Evolutionary conservation across 2,113 vertebrate genomes (phyloP), one percentile per base, ranked within the genome.

Genomic region (Setophaga petechia): DNA sequence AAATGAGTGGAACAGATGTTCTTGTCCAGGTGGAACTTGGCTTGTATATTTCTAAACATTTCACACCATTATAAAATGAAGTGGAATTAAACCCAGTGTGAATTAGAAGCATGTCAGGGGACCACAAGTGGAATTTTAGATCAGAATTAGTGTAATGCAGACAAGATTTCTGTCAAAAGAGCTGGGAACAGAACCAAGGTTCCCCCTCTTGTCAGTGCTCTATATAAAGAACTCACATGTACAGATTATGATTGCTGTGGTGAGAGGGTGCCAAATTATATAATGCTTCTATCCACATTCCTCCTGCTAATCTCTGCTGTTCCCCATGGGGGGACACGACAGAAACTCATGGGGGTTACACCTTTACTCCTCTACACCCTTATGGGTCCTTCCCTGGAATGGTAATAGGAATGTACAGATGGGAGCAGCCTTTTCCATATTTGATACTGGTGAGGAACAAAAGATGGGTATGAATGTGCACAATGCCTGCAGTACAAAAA

Each of bases 161-260:
- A 74, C 68, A 62, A 87, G 68, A 91, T 83, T 94, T 93, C 90
- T 72, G 72, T 93, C 88, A 71, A 80, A 94, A 84, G 79, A 88
- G 51, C 93, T 96, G 90, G 92, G 93, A 94, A 95, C 58, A 49
- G 82, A 74, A 88, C 85, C 90, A 93, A 88, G 51, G 62, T 85
- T 89, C 67, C 54, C 93, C 79, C 90, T 95, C 91, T 92, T 93
- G 57, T 87, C 71, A 28, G 47, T 86, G 68, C 52, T 94, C 94
- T 95, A 93, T 95, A 90, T 95, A 86, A 95, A 96, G 94, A 87
- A 66, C 88, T 92, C 90, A 59, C 83, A 90, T 90, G 85, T 92
- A 92, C 79, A 86, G 93, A 91, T 86, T 68, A 44, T 93, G 86
- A 90, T 86, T 92, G 90, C 93, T 68, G 57, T 87, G 76, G 61